phyloP scores from a whole-genome alignment of 2,113 vertebrate species.

The Chloebia gouldiae region DNA sequence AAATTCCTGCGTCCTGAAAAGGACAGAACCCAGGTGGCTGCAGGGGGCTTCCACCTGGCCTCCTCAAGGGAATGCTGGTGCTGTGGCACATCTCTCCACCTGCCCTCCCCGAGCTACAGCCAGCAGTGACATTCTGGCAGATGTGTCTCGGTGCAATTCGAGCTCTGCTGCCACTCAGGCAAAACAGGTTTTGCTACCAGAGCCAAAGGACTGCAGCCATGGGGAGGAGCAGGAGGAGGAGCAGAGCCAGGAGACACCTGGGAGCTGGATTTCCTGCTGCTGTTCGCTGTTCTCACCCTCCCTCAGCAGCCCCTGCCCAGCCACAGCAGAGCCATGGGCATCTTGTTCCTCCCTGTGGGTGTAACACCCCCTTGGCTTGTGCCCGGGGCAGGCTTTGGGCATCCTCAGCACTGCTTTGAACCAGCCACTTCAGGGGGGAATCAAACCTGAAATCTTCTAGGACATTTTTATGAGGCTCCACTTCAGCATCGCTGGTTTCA shows the following conservation, averaged over 20 bases:
- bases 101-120: not conserved
- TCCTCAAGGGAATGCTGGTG: not conserved
- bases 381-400: not conserved
- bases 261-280: not conserved
- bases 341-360: conserved; percentile 16
- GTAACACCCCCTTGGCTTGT: not conserved
- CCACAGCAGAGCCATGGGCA: not conserved
- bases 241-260: conserved; percentile 24
- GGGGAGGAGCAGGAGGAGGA: conserved; percentile 58
- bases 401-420: not conserved
- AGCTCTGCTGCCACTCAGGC: not conserved
- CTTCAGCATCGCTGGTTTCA: not conserved
- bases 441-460: not conserved
- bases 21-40: not conserved
- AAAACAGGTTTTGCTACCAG: conserved; percentile 9
- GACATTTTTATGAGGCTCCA: not conserved
- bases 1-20: not conserved
- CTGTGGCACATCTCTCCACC: not conserved
- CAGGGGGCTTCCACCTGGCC: not conserved
- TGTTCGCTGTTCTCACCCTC: not conserved
- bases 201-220: conserved; percentile 33
- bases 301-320: not conserved
- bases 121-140: not conserved
- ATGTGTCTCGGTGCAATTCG: not conserved
- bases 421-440: not conserved